Evolutionary conservation across 53 echinoderm and acorn worm genomes (phyloP), one percentile per base, ranked within the genome.

Genomic region (Pentamera pediparva): DNA sequence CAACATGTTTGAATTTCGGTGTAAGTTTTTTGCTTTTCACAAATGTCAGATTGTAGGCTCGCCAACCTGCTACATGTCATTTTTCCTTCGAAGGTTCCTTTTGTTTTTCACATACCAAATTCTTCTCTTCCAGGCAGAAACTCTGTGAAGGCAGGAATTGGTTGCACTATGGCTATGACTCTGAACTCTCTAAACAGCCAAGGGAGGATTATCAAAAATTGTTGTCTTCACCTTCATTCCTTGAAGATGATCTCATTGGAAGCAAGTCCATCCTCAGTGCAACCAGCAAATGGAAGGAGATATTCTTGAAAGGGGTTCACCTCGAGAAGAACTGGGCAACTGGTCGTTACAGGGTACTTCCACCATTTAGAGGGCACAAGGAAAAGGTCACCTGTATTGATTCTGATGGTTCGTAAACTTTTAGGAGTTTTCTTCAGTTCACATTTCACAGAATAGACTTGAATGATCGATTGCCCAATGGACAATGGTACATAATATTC

Each of bases 251-350:
- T 54, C 33, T 87, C 39, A 57, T 87, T 57, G 39, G 40, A 18
- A 61, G 56, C 18, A 33, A 73, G 15, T 74, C 74, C 18, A 11
- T 74, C 39, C 74, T 74, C 29, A 36, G 36, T 74, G 65, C 87
- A 37, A 89, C 89, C 1, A 75, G 93, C 75, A 74, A 64, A 47
- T 93, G 93, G 93, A 93, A 93, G 54, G 87, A 89, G 74, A 75
- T 81, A 15, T 93, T 86, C 59, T 89, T 93, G 84, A 86, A 89
- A 39, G 86, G 89, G 10, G 61, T 78, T 69, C 93, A 93, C 59
- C 69, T 93, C 13, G 84, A 78, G 25, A 80, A 25, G 27, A 93
- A 93, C 59, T 93, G 93, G 93, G 79, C 59, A 15, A 78, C 75
- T 59, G 93, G 93, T 41, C 54, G 86, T 25, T 93, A 93, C 79